Evolutionary conservation across 2,888 invertebrate species (phyloP).

Genomic region (Drosophila aldrichi): DNA sequence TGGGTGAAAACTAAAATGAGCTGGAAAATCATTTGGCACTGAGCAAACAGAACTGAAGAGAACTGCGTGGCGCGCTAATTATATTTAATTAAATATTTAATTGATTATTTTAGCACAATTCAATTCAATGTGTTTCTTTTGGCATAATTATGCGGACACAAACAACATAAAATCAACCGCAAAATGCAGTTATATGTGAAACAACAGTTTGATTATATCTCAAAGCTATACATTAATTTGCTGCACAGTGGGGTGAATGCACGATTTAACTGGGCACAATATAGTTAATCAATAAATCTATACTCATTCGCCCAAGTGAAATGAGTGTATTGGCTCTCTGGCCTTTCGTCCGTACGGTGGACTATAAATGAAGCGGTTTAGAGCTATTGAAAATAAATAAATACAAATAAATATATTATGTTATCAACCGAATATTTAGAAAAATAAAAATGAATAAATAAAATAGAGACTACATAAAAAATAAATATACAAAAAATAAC

Average conservation of each 20-base stretch:
- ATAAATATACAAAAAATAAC: too few species aligned
- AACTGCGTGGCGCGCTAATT: slow-evolving; percentile 23
- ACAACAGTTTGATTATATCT: neutral
- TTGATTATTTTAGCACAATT: slow-evolving; percentile 39
- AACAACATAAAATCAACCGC: slow-evolving; percentile 42
- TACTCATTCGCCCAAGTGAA: too few species aligned
- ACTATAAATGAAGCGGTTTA: too few species aligned
- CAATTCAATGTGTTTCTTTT: slow-evolving; percentile 34
- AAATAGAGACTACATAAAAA: too few species aligned
- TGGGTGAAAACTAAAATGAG: slow-evolving; percentile 44
- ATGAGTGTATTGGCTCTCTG: too few species aligned
- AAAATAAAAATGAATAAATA: too few species aligned
- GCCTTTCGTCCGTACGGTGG: too few species aligned
- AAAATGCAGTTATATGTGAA: slow-evolving; percentile 52
- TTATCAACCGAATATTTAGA: too few species aligned
- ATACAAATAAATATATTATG: too few species aligned
- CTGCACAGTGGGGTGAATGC: neutral
- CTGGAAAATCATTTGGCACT: slow-evolving; percentile 16
- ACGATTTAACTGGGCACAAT: neutral
- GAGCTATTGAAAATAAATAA: too few species aligned
- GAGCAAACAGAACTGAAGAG: slow-evolving; percentile 2
- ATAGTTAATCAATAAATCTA: neutral
- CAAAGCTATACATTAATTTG: neutral
- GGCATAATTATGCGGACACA: slow-evolving; percentile 43
- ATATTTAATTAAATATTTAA: slow-evolving; percentile 68